Evolutionary conservation across 2,888 invertebrate species (phyloP).

Genomic region (Idaea aversata): DNA sequence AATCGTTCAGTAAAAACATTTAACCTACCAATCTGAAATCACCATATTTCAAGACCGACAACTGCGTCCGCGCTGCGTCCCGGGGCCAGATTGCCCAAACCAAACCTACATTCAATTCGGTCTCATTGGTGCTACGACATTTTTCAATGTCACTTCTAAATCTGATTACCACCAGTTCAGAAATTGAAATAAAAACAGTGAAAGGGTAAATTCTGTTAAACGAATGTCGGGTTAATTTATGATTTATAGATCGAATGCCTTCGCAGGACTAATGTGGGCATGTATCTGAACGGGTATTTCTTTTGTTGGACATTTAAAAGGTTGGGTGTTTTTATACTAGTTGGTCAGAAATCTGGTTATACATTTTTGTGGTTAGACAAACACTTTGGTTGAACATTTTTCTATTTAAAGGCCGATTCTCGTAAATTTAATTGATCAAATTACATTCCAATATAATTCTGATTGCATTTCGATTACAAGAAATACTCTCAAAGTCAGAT

Average conservation of each 20-base stretch:
- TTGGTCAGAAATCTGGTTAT: too few relatives aligned
- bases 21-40: neutral
- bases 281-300: too few relatives aligned
- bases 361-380: too few relatives aligned
- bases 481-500: too few relatives aligned
- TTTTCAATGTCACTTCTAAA: conserved; percentile 33
- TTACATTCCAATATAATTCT: too few relatives aligned
- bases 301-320: too few relatives aligned
- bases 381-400: too few relatives aligned
- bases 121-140: conserved; percentile 24
- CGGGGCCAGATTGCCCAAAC: conserved; percentile 18
- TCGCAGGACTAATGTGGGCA: too few relatives aligned
- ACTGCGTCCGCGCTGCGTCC: neutral
- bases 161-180: conserved; percentile 16
- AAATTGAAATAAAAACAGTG: conserved; percentile 4
- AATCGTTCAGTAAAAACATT: neutral
- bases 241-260: conserved; percentile 12
- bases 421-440: too few relatives aligned
- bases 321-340: too few relatives aligned
- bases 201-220: neutral
- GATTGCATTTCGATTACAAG: too few relatives aligned
- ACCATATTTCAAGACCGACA: neutral
- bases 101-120: conserved; percentile 30
- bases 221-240: conserved; percentile 6
- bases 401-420: too few relatives aligned